Evolutionary conservation across 2,113 vertebrate species (phyloP), one percentile per base, ranked within the genome.

Genomic region (Progne subis): DNA sequence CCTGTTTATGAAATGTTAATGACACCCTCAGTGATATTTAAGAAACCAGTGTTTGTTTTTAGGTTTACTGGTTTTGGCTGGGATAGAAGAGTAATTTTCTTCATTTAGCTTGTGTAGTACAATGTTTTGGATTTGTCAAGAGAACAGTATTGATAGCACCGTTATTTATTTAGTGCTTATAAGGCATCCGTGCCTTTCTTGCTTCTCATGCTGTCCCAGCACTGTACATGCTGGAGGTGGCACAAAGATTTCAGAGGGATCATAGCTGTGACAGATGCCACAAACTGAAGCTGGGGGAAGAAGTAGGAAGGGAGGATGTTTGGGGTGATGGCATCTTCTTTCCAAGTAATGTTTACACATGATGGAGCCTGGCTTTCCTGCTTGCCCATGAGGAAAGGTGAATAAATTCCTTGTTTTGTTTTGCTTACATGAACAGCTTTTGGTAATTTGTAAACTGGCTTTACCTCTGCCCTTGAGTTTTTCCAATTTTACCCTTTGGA

Each of bases 281-380:
- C 14, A 53, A 52, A 53, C 12, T 28, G 46, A 60, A 69, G 2
- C 13, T 56, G 21, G 14, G 6, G 4, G 3, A 55, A 50, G 20
- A 19, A 78, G 17, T 8, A 82, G 6, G 6, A 60, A 63, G 1
- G 14, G 12, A 14, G 4, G 1, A 31, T 9, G 0, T 50, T 60
- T 1, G 1, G 5, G 8, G 14, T 15, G 25, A 52, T 14, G 7
- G 1, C 0, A 0, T 17, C 59, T 72, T 53, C 26, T 75, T 81
- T 44, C 31, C 18, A 77, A 49, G 13, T 56, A 37, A 21, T 4
- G 0, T 0, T 34, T 17, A 13, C 0, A 0, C 0, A 0, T 43
- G 21, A 56, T 12, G 16, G 14, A 82, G 5, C 10, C 18, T 9
- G 4, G 14, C 3, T 83, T 55, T 83, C 28, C 25, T 53, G 47